Conservation (phyloP, 2,888 invertebrate genomes). For the Cheiracanthium punctorium region DNA sequence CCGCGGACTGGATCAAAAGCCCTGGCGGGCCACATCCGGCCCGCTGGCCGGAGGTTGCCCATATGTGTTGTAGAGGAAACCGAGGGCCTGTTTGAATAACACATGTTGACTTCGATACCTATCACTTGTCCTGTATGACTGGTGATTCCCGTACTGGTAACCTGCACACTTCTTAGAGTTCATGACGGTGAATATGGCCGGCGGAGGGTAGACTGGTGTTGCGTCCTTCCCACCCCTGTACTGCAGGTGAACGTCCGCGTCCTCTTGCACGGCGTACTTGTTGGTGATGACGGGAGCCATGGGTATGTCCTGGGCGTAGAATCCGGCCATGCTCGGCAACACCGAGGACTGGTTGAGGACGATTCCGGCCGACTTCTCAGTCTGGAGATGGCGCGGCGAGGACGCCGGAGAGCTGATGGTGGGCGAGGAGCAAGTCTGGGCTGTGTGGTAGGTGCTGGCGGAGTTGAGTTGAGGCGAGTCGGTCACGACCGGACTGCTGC, state of each 20-base stretch:
- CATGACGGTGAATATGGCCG: conserved; percentile 34
- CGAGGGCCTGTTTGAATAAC: no score
- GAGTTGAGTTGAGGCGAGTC: conserved; percentile 38
- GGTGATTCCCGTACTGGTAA: conserved; percentile 7
- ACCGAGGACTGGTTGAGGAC: background rate
- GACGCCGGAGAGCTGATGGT: conserved; percentile 54
- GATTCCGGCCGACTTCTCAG: background rate
- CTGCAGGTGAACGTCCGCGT: conserved; percentile 17
- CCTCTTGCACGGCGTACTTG: conserved; percentile 80
- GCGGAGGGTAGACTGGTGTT: background rate
- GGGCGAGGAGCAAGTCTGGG: conserved; percentile 25
- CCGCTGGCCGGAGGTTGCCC: no score
- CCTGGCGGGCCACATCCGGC: no score
- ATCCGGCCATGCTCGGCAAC: background rate
- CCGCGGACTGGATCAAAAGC: no score
- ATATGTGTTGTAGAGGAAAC: no score
- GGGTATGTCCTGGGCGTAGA: conserved; percentile 27
- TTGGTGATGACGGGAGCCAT: conserved; percentile 81
- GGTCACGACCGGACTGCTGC: background rate
- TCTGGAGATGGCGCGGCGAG: conserved; percentile 15
- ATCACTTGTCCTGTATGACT: conserved; percentile 3
- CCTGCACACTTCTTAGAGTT: conserved; percentile 1
- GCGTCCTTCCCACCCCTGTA: conserved; percentile 11
- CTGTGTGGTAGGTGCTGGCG: conserved; percentile 50
- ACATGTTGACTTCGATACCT: no score